phyloP scores from a whole-genome alignment of 2,113 vertebrate species.

The Gadus macrocephalus region DNA sequence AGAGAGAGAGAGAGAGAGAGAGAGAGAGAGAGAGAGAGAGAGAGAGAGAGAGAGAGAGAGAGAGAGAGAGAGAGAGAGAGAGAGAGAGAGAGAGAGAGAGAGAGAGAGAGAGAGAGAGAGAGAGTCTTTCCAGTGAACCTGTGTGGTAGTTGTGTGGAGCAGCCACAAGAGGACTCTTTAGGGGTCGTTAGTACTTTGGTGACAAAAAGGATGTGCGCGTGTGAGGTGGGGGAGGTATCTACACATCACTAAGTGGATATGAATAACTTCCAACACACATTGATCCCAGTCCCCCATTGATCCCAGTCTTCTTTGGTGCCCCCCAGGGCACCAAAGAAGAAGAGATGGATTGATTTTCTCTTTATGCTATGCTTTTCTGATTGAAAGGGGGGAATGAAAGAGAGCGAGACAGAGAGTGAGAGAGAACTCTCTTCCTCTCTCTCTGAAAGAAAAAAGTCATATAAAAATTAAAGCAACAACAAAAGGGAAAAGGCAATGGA shows the following conservation, averaged over 20 bases:
- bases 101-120: slow-evolving; percentile 6
- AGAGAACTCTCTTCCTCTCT: too few species aligned
- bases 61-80: slow-evolving; percentile 9
- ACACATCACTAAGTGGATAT: slow-evolving; percentile 22
- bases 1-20: too few species aligned
- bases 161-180: slow-evolving; percentile 2
- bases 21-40: slow-evolving; percentile 8
- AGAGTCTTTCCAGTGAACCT: slow-evolving; percentile 26
- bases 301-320: too few species aligned
- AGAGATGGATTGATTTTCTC: slow-evolving; percentile 19
- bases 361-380: slow-evolving; percentile 31
- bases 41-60: too few species aligned
- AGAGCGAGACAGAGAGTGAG: not conserved
- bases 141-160: slow-evolving; percentile 17
- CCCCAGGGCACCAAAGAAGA: slow-evolving; percentile 9
- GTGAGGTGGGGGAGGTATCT: not conserved
- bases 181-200: slow-evolving; percentile 27
- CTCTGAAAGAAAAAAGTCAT: not conserved
- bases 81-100: too few species aligned
- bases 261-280: not conserved
- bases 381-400: slow-evolving; percentile 7
- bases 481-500: not conserved
- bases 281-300: slow-evolving; percentile 22
- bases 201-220: not conserved
- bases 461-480: slow-evolving; percentile 7